phyloP scores from a whole-genome alignment of 2,113 vertebrate genomes.

The Macheiramphus alcinus region DNA sequence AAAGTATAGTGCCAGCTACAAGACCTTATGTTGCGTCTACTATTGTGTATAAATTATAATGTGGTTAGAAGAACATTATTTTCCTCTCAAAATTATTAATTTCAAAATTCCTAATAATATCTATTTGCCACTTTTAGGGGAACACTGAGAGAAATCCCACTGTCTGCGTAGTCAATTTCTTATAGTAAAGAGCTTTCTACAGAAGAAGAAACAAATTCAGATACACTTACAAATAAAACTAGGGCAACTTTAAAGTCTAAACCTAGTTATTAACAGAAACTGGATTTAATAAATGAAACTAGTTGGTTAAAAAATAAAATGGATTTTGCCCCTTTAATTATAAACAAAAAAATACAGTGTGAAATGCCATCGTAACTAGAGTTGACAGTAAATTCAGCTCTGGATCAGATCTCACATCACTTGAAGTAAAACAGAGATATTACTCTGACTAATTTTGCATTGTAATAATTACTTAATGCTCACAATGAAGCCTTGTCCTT shows the following conservation, averaged over 20 bases:
- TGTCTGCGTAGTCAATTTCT: neutral
- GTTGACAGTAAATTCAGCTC: neutral
- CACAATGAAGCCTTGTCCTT: conserved; percentile 75
- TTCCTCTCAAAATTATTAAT: neutral
- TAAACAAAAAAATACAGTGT: neutral
- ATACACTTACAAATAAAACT: neutral
- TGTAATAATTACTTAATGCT: conserved; percentile 76
- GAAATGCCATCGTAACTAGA: neutral
- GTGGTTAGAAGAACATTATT: neutral
- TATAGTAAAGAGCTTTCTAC: neutral
- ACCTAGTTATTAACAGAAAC: neutral
- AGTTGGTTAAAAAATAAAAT: neutral
- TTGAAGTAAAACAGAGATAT: conserved; percentile 71
- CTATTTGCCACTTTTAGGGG: neutral
- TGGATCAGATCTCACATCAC: neutral
- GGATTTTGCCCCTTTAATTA: neutral
- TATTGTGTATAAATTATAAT: neutral
- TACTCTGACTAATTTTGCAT: conserved; percentile 74
- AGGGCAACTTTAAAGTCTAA: neutral
- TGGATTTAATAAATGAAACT: neutral
- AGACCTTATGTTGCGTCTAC: neutral
- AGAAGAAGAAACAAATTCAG: neutral
- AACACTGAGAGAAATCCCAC: neutral
- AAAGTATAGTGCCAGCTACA: neutral
- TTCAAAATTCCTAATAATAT: neutral